Conservation (phyloP, 2,888 invertebrate species). For the Aspidiotus rigidus region DNA sequence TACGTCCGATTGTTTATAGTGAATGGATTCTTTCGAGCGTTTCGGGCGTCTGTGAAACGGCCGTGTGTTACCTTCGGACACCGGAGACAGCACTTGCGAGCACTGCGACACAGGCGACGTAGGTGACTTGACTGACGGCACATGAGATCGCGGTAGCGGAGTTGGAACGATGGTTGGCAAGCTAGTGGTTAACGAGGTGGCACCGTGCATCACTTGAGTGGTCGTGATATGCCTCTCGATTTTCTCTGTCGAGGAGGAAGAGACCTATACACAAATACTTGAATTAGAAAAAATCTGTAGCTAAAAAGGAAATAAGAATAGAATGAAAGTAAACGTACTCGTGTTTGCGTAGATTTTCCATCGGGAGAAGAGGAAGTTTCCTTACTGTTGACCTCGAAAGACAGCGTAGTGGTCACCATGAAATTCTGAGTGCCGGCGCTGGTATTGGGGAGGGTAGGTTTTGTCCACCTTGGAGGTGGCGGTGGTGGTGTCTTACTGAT, state of each 20-base stretch:
- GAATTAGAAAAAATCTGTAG: background rate
- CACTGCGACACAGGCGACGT: slow-evolving; percentile 40
- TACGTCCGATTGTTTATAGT: slow-evolving; percentile 66
- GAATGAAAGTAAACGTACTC: background rate
- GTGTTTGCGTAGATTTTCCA: background rate
- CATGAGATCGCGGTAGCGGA: slow-evolving; percentile 26
- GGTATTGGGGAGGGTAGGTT: slow-evolving; percentile 49
- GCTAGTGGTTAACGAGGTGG: slow-evolving; percentile 16
- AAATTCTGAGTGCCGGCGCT: slow-evolving; percentile 53
- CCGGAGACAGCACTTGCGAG: slow-evolving; percentile 43
- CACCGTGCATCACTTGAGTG: slow-evolving; percentile 13
- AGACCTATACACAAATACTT: background rate
- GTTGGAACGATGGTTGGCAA: slow-evolving; percentile 22
- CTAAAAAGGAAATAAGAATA: background rate
- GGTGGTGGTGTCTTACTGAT: slow-evolving; percentile 58
- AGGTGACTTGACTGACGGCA: slow-evolving; percentile 23
- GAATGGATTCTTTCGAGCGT: slow-evolving; percentile 46
- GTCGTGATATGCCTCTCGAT: slow-evolving; percentile 15
- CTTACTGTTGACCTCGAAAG: slow-evolving; percentile 65
- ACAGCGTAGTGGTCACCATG: slow-evolving; percentile 76
- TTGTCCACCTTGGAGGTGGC: slow-evolving; percentile 77
- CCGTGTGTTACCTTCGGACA: slow-evolving; percentile 43
- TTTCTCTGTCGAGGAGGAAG: slow-evolving; percentile 13
- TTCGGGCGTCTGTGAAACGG: slow-evolving; percentile 43
- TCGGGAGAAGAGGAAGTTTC: slow-evolving; percentile 44